Base-by-base conservation (phyloP, 1,140 invertebrate genomes). In the Tribolium madens region DNA sequence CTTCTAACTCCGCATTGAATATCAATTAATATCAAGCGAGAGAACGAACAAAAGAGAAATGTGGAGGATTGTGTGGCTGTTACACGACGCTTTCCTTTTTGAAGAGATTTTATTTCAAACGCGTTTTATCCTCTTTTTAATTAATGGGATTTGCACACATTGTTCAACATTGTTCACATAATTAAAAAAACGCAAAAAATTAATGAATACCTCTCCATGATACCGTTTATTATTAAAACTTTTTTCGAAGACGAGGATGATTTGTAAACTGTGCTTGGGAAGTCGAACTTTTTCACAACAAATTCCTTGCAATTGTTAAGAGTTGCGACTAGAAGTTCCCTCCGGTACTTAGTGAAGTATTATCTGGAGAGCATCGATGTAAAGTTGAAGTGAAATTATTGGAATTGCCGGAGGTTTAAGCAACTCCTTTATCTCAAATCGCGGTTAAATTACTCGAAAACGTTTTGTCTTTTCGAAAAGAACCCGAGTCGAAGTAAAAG, bases 301-400 rank as follows among this genome's bases (percentile, higher is more conserved):
- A 42, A 42, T 42, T 42, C 33, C 36, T 42, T 3, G 36, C 36
- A 42, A 42, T 42, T 42, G 36, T 42, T 2, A 42, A 42, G 36
- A 42, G 36, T 42, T 42, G 36, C 52, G 10, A 17, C 21, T 1
- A 10, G 15, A 57, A 57, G 14, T 57, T 57, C 52, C 21, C 15
- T 57, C 17, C 57, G 57, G 57, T 64, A 64, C 57, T 64, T 64
- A 64, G 21, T 64, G 57, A 64, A 33, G 57, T 33, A 64, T 64
- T 64, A 64, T 64, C 57, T 12, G 21, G 14, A 18, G 57, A 33
- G 26, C 57, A 64, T 64, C 57, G 57, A 64, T 64, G 57, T 64
- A 64, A 64, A 64, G 57, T 64, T 64, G 57, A 64, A 64, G 57
- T 64, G 57, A 64, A 64, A 64, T 64, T 64, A 64, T 64, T 64